Base-by-base conservation (phyloP, 2,888 invertebrate genomes). In the Andrena fulva region DNA sequence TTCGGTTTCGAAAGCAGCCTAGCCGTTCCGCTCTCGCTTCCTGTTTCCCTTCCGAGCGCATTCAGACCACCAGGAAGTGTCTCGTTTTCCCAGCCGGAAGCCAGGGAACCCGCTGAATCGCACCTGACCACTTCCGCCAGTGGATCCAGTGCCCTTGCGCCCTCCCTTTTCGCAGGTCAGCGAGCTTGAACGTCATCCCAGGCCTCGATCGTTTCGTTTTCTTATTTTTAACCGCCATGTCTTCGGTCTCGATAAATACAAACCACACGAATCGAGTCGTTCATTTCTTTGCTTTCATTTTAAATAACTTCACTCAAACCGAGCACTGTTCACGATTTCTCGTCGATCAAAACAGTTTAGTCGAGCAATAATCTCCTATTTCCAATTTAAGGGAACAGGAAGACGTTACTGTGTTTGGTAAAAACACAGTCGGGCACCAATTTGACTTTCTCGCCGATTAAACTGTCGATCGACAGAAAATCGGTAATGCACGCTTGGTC, bases 1-100 rank as follows among this genome's bases (percentile, higher is more conserved):
- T 86, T 82, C 60, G 71, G 84, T 82, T 74, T 69, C 75, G 71
- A 85, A 76, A 68, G 68, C 66, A 76, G 81, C 67, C 72, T 75
- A 74, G 70, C 82, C 80, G 31, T 77, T 79, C 79, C 74, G 83
- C 62, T 50, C 27, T 16, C 62, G 71, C 77, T 85, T 89, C 89
- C 88, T 86, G 86, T 84, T 74, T 84, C 83, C 80, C 83, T 84
- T 75, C 70, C 82, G 82, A 71, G 68, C 42, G 79, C 72, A 86
- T 86, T 83, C 78, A 86, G 33, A n/a, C 20, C 50, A 42, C 42
- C 75, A 84, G 89, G 89, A 89, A 88, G 89, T 86, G 85, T 87
- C 86, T 88, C 86, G 84, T 86, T 89, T 89, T 85, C 79, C 80
- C 74, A 74, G 63, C 84, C 87, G 88, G 88, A 85, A 67, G 84